Evolutionary conservation across 2,797 vertebrate genomes (phyloP).

Genomic region (Sebastes kiyomatsui): DNA sequence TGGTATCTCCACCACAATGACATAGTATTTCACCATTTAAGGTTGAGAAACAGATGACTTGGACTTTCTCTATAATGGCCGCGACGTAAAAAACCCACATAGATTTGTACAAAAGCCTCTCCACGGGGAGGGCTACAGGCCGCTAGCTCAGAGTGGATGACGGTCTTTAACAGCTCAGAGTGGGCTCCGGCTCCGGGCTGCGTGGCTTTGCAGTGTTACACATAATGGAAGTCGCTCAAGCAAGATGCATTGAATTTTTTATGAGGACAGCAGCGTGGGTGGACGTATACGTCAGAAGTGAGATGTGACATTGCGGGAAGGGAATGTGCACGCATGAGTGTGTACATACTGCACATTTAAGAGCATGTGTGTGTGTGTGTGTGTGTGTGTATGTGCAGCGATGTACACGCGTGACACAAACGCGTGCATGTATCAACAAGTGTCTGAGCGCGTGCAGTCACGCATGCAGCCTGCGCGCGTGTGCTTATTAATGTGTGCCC

Average conservation of each 20-base stretch:
- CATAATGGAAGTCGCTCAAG: conserved; percentile 59
- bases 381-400: neutral
- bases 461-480: neutral
- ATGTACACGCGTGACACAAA: neutral
- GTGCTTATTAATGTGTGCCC: conserved; percentile 5
- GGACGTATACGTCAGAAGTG: conserved; percentile 47
- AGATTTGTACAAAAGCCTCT: conserved; percentile 8
- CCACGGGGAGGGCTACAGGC: conserved; percentile 4
- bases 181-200: conserved; percentile 9
- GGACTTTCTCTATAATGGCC: conserved; percentile 5
- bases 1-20: neutral
- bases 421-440: conserved; percentile 40
- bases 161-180: conserved; percentile 17
- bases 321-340: conserved; percentile 12
- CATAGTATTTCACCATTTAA: conserved; percentile 1
- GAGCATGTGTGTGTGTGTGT: neutral
- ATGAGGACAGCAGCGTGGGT: conserved; percentile 66
- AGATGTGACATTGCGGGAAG: conserved; percentile 35
- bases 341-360: neutral
- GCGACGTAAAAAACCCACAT: conserved; percentile 12
- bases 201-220: conserved; percentile 36
- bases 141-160: conserved; percentile 15
- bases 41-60: neutral
- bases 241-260: conserved; percentile 67
- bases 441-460: conserved; percentile 26